Base-by-base conservation (phyloP, 2,797 vertebrate genomes). In the Pangasius larnaudii region DNA sequence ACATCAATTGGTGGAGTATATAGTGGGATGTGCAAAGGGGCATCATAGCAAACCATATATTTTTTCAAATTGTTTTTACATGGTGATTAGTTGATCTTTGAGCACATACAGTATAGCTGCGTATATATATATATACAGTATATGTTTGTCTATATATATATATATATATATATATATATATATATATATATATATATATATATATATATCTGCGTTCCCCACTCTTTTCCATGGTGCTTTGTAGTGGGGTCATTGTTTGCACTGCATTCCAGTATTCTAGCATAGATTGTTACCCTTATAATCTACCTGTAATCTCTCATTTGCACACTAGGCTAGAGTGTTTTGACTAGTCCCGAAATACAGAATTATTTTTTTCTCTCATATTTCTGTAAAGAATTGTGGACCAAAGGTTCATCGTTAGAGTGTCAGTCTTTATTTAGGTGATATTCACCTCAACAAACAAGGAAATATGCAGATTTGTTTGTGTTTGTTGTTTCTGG, bases 281-380 rank as follows among this genome's bases (percentile, higher is more conserved):
- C 94, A 95, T 95, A 94, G 92, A 95, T 92, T 91, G 95, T 93
- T 92, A 94, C 93, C 91, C 94, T 94, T 92, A 95, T 93, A 90
- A 94, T 95, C 94, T 94, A 95, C 94, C 92, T 95, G 94, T 95
- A 93, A 94, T 94, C 90, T 94, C 93, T 95, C 93, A 93, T 96
- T 96, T 96, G 95, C 96, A 96, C 96, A 96, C 94, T 93, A 94
- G 92, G 94, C 92, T 95, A 96, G 95, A 95, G 95, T 83, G 85
- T 89, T 96, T 96, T 94, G 95, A 96, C 94, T 95, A 95, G 95
- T 95, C 94, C 95, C 95, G 92, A 95, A 95, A 95, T 95, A 95
- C 95, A 95, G 93, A 95, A 95, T 95, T 95, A 96, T 96, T 95
- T 95, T 96, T 63, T 33, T 24, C 33, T 95, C 91, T 95, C 95